phyloP scores from a whole-genome alignment of 1,140 invertebrate species.

The Heterodera carotae region DNA sequence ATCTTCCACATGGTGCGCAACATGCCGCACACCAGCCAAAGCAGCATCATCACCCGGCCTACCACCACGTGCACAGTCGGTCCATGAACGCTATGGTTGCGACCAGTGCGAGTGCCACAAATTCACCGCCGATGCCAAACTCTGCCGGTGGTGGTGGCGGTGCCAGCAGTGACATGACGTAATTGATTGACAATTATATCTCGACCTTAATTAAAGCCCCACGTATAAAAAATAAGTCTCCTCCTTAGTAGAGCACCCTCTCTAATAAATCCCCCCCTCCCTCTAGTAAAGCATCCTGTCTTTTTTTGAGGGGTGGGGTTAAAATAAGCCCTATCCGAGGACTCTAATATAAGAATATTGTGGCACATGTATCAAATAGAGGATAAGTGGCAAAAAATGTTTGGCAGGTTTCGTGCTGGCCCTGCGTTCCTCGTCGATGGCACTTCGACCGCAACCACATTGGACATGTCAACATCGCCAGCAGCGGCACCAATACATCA shows the following conservation, averaged over 20 bases:
- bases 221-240: no score
- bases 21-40: not conserved
- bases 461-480: not conserved
- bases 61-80: constrained; percentile 21
- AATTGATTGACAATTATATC: not conserved
- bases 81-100: constrained; percentile 29
- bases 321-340: no score
- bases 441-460: not conserved
- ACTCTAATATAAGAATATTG: no score
- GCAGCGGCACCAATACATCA: not conserved
- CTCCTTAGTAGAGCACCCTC: no score
- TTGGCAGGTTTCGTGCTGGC: not conserved
- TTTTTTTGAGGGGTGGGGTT: no score
- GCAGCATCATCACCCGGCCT: not conserved
- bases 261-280: no score
- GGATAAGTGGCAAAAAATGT: no score
- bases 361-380: no score
- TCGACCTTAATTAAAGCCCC: no score
- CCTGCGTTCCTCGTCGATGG: not conserved
- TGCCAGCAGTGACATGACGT: constrained; percentile 9
- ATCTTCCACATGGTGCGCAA: not conserved
- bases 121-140: constrained; percentile 6
- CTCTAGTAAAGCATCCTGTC: no score
- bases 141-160: not conserved
- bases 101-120: constrained; percentile 1